Conservation (phyloP, 2,113 vertebrate genomes). For the Peromyscus leucopus region DNA sequence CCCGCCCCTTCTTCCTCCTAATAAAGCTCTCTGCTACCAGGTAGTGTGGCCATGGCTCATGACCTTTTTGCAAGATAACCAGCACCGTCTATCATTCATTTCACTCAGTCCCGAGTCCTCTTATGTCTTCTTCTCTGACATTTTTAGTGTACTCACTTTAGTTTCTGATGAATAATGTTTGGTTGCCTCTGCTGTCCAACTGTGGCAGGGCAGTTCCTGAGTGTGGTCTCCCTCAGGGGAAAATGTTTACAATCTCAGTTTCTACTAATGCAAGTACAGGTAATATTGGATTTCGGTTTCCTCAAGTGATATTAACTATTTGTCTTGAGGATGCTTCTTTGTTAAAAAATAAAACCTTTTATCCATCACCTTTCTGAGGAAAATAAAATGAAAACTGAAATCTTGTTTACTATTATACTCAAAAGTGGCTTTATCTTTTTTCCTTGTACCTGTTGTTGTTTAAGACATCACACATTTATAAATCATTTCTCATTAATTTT, state of each 20-base stretch:
- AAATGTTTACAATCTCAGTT: background rate
- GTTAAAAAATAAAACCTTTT: background rate
- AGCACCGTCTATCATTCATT: too few species aligned
- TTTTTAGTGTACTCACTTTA: background rate
- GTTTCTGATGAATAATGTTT: background rate
- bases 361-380: background rate
- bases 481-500: conserved; percentile 35
- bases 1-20: too few species aligned
- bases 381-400: background rate
- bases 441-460: background rate
- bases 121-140: background rate
- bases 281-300: background rate
- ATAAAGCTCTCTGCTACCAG: too few species aligned
- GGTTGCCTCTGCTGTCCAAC: background rate
- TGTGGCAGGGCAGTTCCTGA: background rate
- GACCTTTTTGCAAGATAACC: too few species aligned
- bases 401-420: background rate
- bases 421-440: background rate
- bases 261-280: background rate
- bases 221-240: background rate
- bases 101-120: background rate
- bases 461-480: background rate
- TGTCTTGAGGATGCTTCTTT: background rate
- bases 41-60: too few species aligned
- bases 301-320: background rate